Conservation (phyloP, 2,888 invertebrate genomes). For the Hoplodrina blanda region DNA sequence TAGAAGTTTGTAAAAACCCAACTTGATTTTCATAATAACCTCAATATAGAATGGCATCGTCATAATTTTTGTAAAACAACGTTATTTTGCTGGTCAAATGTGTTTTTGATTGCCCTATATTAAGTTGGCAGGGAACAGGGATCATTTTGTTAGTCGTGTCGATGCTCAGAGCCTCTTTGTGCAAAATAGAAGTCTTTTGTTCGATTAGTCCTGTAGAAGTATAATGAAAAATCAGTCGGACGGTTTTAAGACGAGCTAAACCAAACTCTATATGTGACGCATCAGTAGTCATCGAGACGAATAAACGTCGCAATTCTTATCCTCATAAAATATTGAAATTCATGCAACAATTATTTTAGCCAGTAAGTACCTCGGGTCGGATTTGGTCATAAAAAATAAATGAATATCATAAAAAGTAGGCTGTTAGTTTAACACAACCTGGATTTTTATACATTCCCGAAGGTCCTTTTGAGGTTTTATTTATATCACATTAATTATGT, state of each 20-base stretch:
- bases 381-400: no score
- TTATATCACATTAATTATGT: background rate
- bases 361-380: no score
- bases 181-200: background rate
- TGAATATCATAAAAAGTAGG: background rate
- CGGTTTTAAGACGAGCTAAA: background rate
- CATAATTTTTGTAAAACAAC: slow-evolving; percentile 21
- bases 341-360: no score
- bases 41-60: slow-evolving; percentile 33
- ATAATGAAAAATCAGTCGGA: background rate
- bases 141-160: background rate
- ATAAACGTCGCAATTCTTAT: background rate
- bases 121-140: slow-evolving; percentile 3
- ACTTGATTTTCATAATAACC: slow-evolving; percentile 68
- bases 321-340: background rate
- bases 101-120: slow-evolving; percentile 5
- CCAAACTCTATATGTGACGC: background rate
- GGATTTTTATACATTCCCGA: background rate
- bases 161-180: background rate
- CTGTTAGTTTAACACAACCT: background rate
- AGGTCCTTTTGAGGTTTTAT: background rate
- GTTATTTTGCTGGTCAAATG: slow-evolving; percentile 10
- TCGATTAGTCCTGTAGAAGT: background rate
- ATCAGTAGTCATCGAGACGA: background rate
- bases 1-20: slow-evolving; percentile 68